Conservation (phyloP, 1,140 invertebrate genomes). For the Plodia interpunctella region DNA sequence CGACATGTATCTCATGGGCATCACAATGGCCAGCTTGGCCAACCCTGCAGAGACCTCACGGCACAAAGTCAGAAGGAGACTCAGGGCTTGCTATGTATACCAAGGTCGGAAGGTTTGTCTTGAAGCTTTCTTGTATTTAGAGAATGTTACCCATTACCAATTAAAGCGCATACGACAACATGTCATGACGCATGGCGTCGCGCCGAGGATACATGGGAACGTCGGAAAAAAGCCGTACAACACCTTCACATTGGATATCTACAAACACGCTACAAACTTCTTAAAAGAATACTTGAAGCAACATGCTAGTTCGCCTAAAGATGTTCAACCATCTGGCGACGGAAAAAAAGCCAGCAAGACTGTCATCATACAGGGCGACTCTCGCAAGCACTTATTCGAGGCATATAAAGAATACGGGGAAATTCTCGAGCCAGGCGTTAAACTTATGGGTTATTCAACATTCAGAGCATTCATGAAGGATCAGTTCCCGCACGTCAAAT, state of each 20-base stretch:
- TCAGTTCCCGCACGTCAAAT: slow-evolving; percentile 87
- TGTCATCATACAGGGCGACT: slow-evolving; percentile 83
- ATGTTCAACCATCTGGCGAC: slow-evolving; percentile 78
- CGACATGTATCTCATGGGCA: slow-evolving; percentile 88
- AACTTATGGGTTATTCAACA: slow-evolving; percentile 88
- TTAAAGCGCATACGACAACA: slow-evolving; percentile 87
- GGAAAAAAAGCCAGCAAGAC: slow-evolving; percentile 67
- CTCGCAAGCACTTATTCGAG: slow-evolving; percentile 84
- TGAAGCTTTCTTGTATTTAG: slow-evolving; percentile 87
- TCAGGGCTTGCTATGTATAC: slow-evolving; percentile 86
- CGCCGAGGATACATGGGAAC: slow-evolving; percentile 86
- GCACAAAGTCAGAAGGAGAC: slow-evolving; percentile 83
- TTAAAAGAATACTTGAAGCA: slow-evolving; percentile 83
- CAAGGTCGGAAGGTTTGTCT: slow-evolving; percentile 86
- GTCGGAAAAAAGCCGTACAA: slow-evolving; percentile 89
- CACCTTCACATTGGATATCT: slow-evolving; percentile 87
- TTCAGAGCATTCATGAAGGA: slow-evolving; percentile 89
- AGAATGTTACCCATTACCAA: slow-evolving; percentile 89
- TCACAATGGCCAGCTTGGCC: slow-evolving; percentile 87
- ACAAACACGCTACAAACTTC: slow-evolving; percentile 86
- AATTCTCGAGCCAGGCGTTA: slow-evolving; percentile 80
- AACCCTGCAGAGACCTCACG: slow-evolving; percentile 85
- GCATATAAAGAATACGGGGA: slow-evolving; percentile 85
- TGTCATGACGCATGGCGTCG: slow-evolving; percentile 86
- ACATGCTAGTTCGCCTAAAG: slow-evolving; percentile 66